phyloP scores from a whole-genome alignment of 2,113 vertebrate genomes.

The Lagopus muta region DNA sequence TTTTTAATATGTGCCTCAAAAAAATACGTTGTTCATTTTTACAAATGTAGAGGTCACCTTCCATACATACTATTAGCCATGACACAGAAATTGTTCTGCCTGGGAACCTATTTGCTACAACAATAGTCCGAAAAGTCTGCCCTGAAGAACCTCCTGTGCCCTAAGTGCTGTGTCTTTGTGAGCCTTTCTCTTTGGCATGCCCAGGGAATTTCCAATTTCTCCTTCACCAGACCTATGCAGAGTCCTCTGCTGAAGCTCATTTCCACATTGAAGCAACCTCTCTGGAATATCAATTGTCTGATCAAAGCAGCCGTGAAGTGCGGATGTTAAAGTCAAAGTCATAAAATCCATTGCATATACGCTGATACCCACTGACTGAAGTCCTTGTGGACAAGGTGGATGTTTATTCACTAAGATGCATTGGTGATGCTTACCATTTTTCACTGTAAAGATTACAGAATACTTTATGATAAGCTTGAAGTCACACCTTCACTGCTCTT shows the following conservation, averaged over 20 bases:
- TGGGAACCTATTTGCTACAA: constrained; percentile 30
- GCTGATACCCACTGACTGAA: neutral
- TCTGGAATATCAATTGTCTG: constrained; percentile 63
- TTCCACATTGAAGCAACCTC: neutral
- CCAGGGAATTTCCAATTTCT: constrained; percentile 20
- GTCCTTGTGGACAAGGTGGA: constrained; percentile 11
- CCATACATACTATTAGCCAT: neutral
- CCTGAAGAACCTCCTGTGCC: neutral
- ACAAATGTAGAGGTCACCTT: constrained; percentile 34
- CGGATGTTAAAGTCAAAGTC: constrained; percentile 54
- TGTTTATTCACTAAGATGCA: neutral
- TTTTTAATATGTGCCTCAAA: neutral
- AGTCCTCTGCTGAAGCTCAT: constrained; percentile 32
- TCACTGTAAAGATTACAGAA: neutral
- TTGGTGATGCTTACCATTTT: neutral
- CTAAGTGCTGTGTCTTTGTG: neutral
- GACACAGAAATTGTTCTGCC: constrained; percentile 8
- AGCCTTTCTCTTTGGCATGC: constrained; percentile 1
- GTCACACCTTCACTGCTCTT: neutral
- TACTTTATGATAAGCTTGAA: neutral
- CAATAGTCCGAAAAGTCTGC: constrained; percentile 37
- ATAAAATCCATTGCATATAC: constrained; percentile 41
- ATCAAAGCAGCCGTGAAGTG: constrained; percentile 55
- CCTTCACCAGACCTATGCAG: constrained; percentile 6
- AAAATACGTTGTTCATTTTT: constrained; percentile 1